Evolutionary conservation across 2,888 invertebrate species (phyloP).

Genomic region (Empis stercorea): DNA sequence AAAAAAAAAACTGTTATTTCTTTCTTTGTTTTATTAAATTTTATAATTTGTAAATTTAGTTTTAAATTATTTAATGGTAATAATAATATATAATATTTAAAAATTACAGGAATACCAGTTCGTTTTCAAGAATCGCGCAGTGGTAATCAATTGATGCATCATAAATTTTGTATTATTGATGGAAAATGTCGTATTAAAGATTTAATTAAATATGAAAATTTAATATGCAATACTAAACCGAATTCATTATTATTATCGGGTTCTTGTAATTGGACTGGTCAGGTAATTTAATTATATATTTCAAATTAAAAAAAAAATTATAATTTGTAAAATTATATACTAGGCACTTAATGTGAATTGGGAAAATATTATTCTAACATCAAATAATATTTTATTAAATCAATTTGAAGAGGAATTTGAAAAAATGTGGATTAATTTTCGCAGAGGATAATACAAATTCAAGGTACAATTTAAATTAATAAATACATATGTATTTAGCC

Average conservation of each 20-base stretch:
- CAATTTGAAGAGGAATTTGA: slow-evolving; percentile 25
- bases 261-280: slow-evolving; percentile 29
- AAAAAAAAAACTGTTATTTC: too few relatives aligned
- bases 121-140: slow-evolving; percentile 21
- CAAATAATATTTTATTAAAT: slow-evolving; percentile 15
- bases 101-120: slow-evolving; percentile 22
- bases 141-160: slow-evolving; percentile 27
- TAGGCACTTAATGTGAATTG: slow-evolving; percentile 28
- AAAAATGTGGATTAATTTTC: slow-evolving; percentile 27
- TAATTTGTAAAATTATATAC: slow-evolving; percentile 3
- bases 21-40: not conserved
- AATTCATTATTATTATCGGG: slow-evolving; percentile 19
- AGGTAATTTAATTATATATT: slow-evolving; percentile 13
- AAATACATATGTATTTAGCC: too few relatives aligned
- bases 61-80: too few relatives aligned
- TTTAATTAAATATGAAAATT: slow-evolving; percentile 2
- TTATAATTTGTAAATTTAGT: too few relatives aligned
- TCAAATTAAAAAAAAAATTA: not conserved
- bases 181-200: slow-evolving; percentile 16
- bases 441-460: not conserved
- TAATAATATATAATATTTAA: not conserved
- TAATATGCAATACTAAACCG: not conserved
- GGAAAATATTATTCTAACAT: slow-evolving; percentile 28
- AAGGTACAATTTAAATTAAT: too few relatives aligned
- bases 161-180: slow-evolving; percentile 31